phyloP scores from a whole-genome alignment of 2,888 invertebrate genomes.

The Ectemnius continuus region DNA sequence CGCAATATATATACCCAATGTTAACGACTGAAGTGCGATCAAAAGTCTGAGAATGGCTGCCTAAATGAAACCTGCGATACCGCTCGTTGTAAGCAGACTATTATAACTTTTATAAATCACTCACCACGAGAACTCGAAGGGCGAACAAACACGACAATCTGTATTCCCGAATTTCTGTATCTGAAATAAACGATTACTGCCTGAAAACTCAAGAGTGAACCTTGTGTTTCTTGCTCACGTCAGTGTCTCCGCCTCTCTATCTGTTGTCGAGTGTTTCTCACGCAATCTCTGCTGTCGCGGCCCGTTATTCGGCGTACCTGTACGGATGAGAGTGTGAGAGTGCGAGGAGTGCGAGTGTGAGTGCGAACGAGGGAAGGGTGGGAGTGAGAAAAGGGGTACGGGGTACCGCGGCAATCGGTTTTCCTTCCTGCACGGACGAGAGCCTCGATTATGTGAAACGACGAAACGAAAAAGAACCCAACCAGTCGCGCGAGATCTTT shows the following conservation, averaged over 20 bases:
- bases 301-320: background rate
- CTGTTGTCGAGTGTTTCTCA: background rate
- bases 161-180: constrained; percentile 59
- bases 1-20: background rate
- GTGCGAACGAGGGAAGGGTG: too few species aligned
- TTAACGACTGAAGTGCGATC: constrained; percentile 31
- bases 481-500: constrained; percentile 27
- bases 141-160: constrained; percentile 27
- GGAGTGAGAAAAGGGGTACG: too few species aligned
- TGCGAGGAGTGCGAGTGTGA: too few species aligned
- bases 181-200: constrained; percentile 62
- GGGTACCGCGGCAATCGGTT: too few species aligned
- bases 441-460: constrained; percentile 47
- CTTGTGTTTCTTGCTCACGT: constrained; percentile 52
- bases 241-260: background rate
- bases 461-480: constrained; percentile 41
- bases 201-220: constrained; percentile 45
- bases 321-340: too few species aligned
- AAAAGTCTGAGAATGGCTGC: constrained; percentile 59
- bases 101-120: background rate
- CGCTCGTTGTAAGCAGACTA: constrained; percentile 37
- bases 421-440: constrained; percentile 29
- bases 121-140: constrained; percentile 14
- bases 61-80: constrained; percentile 34
- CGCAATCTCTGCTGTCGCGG: background rate